Evolutionary conservation across 2,113 vertebrate species (phyloP), one percentile per base, ranked within the genome.

Genomic region (Pseudorectes ferrugineus): DNA sequence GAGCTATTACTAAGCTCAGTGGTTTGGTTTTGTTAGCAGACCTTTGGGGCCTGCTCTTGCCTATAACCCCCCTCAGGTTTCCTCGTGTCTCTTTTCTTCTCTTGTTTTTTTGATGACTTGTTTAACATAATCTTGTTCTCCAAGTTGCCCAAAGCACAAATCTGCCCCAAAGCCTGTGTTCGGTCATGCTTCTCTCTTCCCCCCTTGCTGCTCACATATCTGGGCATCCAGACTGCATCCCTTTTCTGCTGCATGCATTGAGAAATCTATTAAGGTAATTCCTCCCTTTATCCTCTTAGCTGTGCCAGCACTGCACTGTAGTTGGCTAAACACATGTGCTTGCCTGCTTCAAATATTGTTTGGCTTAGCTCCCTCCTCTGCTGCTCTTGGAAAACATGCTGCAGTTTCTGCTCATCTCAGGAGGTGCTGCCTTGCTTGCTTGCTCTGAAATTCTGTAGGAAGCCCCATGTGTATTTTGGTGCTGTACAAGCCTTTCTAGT

Each of bases 401-500:
- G 24, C 2, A 5, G 13, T 51, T 28, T 63, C 52, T 58, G 48
- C 58, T 48, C 31, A 9, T 45, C 61, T 74, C 14, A 2, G 46
- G 70, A 88, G 55, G 42, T 66, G 65, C 72, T 73, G 55, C 55
- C 51, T 22, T 36, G 55, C 52, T 51, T 46, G 18, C 45, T 51
- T 21, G n/a, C 48, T 71, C 61, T 81, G 48, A 17, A 49, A 63
- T 77, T 55, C 70, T 72, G 65, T 16, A 38, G 51, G 65, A 66
- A 88, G 51, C 29, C 58, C 26, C 57, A 11, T 0, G 0, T 8
- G 1, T 38, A 18, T 66, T 59, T 43, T 79, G 28, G 28, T 76
- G 49, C 42, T 6, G 0, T 36, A 19, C 24, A 28, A 80, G 51
- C 43, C 43, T n/a, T 82, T 76, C 43, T 36, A 40, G 43, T 40